These are phyloP conservation scores for Diglossa brunneiventris DNA, from an alignment of 2,113 vertebrate species.

Conservation along the genomic window DNA sequence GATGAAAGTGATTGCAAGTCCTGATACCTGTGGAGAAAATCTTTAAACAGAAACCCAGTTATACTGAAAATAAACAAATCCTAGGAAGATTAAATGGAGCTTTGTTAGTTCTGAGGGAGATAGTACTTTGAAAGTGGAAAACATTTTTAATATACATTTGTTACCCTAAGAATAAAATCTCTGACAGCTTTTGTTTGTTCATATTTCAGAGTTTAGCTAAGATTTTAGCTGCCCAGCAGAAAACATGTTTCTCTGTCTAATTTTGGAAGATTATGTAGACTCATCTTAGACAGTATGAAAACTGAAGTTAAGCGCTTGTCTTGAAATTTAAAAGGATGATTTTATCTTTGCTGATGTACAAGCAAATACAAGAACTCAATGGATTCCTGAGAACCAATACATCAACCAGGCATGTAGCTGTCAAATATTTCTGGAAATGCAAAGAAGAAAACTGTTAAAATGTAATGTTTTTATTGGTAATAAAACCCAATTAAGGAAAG, in stretches of 20 bases:
- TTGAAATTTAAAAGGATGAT: conserved; percentile 7
- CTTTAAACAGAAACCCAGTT: background rate
- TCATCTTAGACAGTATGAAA: background rate
- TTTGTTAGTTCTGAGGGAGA: background rate
- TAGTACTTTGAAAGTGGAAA: background rate
- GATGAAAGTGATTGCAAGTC: background rate
- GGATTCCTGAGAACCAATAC: background rate
- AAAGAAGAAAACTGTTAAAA: conserved; percentile 20
- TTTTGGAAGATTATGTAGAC: background rate
- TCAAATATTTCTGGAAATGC: conserved; percentile 35
- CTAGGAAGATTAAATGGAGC: background rate
- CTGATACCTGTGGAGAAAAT: background rate
- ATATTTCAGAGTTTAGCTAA: background rate
- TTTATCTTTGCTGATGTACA: background rate
- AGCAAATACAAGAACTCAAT: background rate
- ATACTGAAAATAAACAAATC: background rate
- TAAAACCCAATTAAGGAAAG: conserved; percentile 3
- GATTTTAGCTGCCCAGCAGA: background rate
- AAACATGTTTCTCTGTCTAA: background rate
- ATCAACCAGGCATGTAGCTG: background rate
- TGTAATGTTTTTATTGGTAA: background rate
- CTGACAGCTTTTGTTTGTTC: background rate
- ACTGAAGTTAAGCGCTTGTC: background rate
- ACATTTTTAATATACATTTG: background rate
- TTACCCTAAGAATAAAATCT: background rate